These are phyloP conservation scores for Ganaspis brasiliensis DNA, from an alignment of 2,888 invertebrate species.

Conservation along the genomic window DNA sequence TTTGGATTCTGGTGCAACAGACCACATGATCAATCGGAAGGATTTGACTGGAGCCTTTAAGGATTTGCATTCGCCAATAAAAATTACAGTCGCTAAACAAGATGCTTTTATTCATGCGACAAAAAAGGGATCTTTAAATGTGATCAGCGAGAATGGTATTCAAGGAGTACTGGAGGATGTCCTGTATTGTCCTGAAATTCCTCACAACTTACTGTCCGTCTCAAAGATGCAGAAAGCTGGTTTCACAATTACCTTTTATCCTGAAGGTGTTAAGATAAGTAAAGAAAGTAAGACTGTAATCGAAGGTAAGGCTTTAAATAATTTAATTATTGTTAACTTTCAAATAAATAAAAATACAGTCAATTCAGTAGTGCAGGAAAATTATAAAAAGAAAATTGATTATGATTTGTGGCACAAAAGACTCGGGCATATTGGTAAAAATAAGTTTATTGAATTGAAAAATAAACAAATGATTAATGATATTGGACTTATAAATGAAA, in stretches of 20 bases:
- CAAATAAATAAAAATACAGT: background rate
- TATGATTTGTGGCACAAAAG: slow-evolving; percentile 44
- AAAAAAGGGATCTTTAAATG: slow-evolving; percentile 67
- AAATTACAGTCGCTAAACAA: slow-evolving; percentile 68
- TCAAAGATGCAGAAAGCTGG: slow-evolving; percentile 65
- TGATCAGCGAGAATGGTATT: slow-evolving; percentile 65
- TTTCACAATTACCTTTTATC: slow-evolving; percentile 67
- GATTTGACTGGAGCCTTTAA: slow-evolving; percentile 44
- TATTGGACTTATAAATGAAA: too few relatives aligned
- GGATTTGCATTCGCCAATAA: slow-evolving; percentile 45
- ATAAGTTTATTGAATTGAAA: slow-evolving; percentile 19
- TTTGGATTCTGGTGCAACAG: slow-evolving; percentile 49
- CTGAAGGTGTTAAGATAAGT: slow-evolving; percentile 64
- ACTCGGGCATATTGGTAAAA: slow-evolving; percentile 47
- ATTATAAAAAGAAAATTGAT: background rate
- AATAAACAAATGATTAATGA: slow-evolving; percentile 25
- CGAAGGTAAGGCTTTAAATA: slow-evolving; percentile 64
- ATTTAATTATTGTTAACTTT: slow-evolving; percentile 49
- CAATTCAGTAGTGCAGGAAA: slow-evolving; percentile 4
- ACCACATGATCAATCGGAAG: slow-evolving; percentile 54
- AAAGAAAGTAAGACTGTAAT: slow-evolving; percentile 60
- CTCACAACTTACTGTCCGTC: slow-evolving; percentile 71
- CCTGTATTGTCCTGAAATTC: slow-evolving; percentile 69
- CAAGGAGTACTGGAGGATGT: slow-evolving; percentile 61
- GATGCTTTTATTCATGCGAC: slow-evolving; percentile 67